A percentile compares a stretch with the other conserved stretches of the same genome.
These are phyloP conservation scores for Callyntrura sp. DNA, from an alignment of 2,888 invertebrate species.

Conservation along the genomic window DNA sequence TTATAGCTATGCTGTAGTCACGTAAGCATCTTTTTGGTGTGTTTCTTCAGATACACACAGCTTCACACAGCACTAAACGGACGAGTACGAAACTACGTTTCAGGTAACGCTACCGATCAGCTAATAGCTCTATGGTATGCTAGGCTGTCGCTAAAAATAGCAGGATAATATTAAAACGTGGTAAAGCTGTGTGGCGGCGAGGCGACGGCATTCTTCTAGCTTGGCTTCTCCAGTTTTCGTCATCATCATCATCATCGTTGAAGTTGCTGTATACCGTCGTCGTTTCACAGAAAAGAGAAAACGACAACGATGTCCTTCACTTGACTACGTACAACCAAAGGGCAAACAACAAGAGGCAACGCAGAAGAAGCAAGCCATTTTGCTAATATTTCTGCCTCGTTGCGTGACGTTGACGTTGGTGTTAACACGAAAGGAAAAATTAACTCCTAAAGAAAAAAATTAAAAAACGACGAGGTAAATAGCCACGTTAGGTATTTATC, in stretches of 20 bases:
- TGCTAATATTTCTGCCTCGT: slow-evolving; percentile 21
- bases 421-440: neutral
- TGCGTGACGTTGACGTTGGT: neutral
- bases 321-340: slow-evolving; percentile 52
- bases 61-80: no score
- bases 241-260: slow-evolving; percentile 23
- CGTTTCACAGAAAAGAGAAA: slow-evolving; percentile 12
- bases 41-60: no score
- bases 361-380: slow-evolving; percentile 53
- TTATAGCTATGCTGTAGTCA: no score
- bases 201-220: slow-evolving; percentile 18
- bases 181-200: neutral
- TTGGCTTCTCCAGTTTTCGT: slow-evolving; percentile 49
- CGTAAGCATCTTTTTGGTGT: no score
- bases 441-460: neutral
- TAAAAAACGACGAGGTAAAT: neutral
- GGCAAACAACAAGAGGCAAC: slow-evolving; percentile 32
- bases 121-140: neutral
- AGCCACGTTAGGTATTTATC: neutral
- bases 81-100: neutral
- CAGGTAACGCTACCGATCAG: neutral
- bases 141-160: slow-evolving; percentile 36
- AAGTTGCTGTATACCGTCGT: no score
- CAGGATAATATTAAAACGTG: neutral
- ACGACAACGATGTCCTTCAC: slow-evolving; percentile 67